Percentiles rank a stretch among this genome's conserved stretches.
These are phyloP conservation scores for Neodiprion lecontei DNA, from an alignment of 1,140 invertebrate genomes.

Conservation along the genomic window DNA sequence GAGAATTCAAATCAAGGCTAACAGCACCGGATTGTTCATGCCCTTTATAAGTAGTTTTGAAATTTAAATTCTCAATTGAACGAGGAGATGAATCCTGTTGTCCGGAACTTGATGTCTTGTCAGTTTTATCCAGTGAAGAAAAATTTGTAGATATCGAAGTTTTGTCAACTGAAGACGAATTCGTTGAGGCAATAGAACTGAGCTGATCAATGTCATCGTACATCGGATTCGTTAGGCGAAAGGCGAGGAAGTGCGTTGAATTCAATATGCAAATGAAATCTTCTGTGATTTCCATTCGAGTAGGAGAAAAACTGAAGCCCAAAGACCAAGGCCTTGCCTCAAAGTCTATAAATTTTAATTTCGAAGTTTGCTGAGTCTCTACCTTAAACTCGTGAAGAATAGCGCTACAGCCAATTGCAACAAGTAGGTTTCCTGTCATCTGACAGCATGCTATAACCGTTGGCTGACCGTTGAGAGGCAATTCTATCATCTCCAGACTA, in stretches of 20 bases:
- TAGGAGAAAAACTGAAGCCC: conserved; percentile 63
- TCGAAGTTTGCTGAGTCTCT: conserved; percentile 69
- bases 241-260: conserved; percentile 43
- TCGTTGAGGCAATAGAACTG: conserved; percentile 46
- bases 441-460: conserved; percentile 70
- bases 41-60: background rate
- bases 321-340: conserved; percentile 62
- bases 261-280: conserved; percentile 67
- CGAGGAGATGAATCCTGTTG: background rate
- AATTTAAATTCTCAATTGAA: background rate
- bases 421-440: conserved; percentile 68
- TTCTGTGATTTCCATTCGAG: conserved; percentile 63
- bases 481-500: conserved; percentile 73
- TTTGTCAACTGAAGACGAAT: conserved; percentile 46
- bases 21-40: background rate
- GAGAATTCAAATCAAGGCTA: background rate
- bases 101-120: background rate
- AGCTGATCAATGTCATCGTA: conserved; percentile 53
- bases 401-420: conserved; percentile 62
- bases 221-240: conserved; percentile 52
- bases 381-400: conserved; percentile 67
- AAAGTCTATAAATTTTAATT: conserved; percentile 71
- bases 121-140: conserved; percentile 34
- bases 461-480: conserved; percentile 66
- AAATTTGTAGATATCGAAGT: conserved; percentile 52